A percentile compares a stretch with the other conserved stretches of the same genome.
Conservation (phyloP, 2,888 invertebrate genomes). For the Ichneumon xanthorius region DNA sequence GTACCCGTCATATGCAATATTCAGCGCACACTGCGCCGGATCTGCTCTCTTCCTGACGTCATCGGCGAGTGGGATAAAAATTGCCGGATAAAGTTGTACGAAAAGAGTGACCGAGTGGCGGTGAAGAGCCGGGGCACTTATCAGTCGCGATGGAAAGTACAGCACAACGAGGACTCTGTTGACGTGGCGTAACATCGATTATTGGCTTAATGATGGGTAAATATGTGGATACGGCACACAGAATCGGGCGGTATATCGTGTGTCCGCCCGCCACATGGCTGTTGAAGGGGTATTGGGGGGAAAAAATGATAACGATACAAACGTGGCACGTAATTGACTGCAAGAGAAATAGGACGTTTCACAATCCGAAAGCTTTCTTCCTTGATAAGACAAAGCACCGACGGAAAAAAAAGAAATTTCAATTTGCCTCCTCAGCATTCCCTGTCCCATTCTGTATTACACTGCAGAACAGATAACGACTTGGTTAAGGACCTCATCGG, state of each 20-base stretch:
- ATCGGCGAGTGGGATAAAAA: slow-evolving; percentile 36
- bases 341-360: slow-evolving; percentile 9
- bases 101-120: slow-evolving; percentile 2
- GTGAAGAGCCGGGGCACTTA: slow-evolving; percentile 19
- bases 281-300: background rate
- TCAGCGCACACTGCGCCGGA: slow-evolving; percentile 1
- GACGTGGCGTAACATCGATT: slow-evolving; percentile 36
- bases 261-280: background rate
- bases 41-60: slow-evolving; percentile 22
- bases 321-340: background rate
- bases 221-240: slow-evolving; percentile 13
- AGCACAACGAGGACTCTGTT: slow-evolving; percentile 5
- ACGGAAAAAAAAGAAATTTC: slow-evolving; percentile 13
- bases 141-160: slow-evolving; percentile 39
- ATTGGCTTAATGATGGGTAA: slow-evolving; percentile 18
- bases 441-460: slow-evolving; percentile 48
- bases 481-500: slow-evolving; percentile 67
- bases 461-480: slow-evolving; percentile 62
- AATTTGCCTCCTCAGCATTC: slow-evolving; percentile 68
- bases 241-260: background rate
- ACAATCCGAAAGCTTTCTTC: background rate
- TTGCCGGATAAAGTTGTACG: slow-evolving; percentile 7
- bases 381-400: background rate
- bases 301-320: background rate
- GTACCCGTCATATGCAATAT: slow-evolving; percentile 3